phyloP scores from a whole-genome alignment of 2,113 vertebrate species.

The Mormoops blainvillei region DNA sequence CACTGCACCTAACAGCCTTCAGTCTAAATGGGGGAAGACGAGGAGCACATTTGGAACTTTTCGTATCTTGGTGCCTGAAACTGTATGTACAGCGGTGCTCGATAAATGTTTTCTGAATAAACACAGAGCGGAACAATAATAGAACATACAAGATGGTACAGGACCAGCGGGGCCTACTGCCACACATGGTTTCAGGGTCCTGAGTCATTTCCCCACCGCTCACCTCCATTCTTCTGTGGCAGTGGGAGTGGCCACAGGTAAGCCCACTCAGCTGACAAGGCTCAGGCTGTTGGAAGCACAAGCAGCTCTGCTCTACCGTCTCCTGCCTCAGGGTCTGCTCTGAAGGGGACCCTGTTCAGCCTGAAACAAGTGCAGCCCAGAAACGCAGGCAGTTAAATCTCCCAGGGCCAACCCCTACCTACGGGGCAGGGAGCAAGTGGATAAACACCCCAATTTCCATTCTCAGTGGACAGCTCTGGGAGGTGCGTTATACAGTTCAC shows the following conservation, averaged over 20 bases:
- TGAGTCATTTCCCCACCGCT: background rate
- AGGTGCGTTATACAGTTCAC: background rate
- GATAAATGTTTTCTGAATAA: background rate
- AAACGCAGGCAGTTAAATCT: background rate
- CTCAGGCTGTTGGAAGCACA: background rate
- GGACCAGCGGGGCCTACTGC: background rate
- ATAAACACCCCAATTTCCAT: background rate
- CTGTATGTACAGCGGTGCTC: background rate
- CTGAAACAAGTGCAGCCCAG: background rate
- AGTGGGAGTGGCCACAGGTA: background rate
- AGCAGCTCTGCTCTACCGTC: background rate
- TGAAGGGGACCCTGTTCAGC: background rate
- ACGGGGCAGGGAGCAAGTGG: accelerated
- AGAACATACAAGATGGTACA: background rate
- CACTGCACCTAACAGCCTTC: background rate
- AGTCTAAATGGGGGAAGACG: background rate
- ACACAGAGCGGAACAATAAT: background rate
- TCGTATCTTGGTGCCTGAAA: background rate
- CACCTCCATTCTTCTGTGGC: background rate
- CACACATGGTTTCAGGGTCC: no score
- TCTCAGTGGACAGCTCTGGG: background rate
- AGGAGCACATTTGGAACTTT: background rate
- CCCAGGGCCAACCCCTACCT: background rate
- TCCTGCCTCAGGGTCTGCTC: background rate
- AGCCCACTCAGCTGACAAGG: background rate